phyloP scores from a whole-genome alignment of 2,888 invertebrate species.

The Conistra vaccinii region DNA sequence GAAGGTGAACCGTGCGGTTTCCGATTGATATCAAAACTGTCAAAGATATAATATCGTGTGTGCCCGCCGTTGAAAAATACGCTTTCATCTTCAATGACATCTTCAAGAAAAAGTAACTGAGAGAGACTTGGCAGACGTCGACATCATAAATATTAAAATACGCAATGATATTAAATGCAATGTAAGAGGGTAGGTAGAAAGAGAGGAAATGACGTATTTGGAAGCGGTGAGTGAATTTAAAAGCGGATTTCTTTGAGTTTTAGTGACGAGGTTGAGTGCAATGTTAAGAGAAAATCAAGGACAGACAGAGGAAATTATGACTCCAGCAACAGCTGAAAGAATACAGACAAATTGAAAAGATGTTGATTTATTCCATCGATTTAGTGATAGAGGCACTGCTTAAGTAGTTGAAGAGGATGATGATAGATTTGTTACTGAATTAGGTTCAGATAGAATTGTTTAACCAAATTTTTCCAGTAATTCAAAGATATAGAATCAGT shows the following conservation, averaged over 20 bases:
- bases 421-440: neutral
- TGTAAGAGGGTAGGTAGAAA: constrained; percentile 21
- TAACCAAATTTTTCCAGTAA: neutral
- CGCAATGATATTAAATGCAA: constrained; percentile 36
- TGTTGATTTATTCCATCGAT: neutral
- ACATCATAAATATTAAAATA: constrained; percentile 43
- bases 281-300: neutral
- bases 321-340: neutral
- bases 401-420: too few species aligned
- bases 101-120: constrained; percentile 38
- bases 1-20: constrained; percentile 69
- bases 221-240: constrained; percentile 18
- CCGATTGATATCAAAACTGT: constrained; percentile 69
- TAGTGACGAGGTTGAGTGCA: neutral
- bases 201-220: constrained; percentile 19
- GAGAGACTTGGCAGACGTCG: constrained; percentile 53
- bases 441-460: neutral
- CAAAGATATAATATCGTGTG: constrained; percentile 47
- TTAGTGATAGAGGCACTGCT: neutral
- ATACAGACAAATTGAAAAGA: neutral
- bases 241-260: constrained; percentile 18
- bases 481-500: neutral
- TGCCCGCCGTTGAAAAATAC: constrained; percentile 40
- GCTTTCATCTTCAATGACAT: constrained; percentile 55
- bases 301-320: neutral